A percentile compares a stretch with the other conserved stretches of the same genome.
These are phyloP conservation scores for Pan paniscus DNA, from an alignment of 2,113 vertebrate species.

Conservation along the genomic window DNA sequence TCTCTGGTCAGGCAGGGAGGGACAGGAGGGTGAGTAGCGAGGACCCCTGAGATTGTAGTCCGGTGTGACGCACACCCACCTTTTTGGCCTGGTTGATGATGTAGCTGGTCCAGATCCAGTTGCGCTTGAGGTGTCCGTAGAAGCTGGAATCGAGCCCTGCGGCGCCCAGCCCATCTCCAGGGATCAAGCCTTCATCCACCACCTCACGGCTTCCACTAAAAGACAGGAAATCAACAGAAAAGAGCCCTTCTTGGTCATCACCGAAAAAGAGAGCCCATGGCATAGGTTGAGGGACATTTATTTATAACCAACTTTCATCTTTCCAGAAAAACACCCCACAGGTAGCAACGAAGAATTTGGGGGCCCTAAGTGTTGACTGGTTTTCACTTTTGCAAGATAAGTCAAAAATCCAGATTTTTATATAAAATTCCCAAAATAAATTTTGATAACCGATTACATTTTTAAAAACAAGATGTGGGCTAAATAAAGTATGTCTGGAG, in stretches of 20 bases:
- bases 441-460: neutral
- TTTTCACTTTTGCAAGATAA: neutral
- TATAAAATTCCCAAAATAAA: neutral
- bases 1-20: neutral
- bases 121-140: conserved; percentile 95
- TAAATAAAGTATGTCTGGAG: neutral
- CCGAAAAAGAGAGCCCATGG: fast-evolving
- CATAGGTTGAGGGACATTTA: neutral
- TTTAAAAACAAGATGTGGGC: neutral
- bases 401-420: neutral
- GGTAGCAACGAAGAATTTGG: neutral
- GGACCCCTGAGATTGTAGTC: fast-evolving
- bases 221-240: neutral
- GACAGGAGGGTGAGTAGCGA: fast-evolving
- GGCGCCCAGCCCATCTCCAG: conserved; percentile 93
- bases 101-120: conserved; percentile 97
- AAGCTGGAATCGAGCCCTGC: conserved; percentile 95
- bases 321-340: neutral
- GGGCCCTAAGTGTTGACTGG: neutral
- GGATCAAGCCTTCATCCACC: conserved; percentile 89
- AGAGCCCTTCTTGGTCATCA: neutral
- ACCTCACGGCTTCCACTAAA: conserved; percentile 89
- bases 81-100: conserved; percentile 87
- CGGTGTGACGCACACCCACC: fast-evolving
- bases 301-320: too few relatives aligned